phyloP scores from a whole-genome alignment of 2,888 invertebrate genomes.

The Pyrrhia umbra region DNA sequence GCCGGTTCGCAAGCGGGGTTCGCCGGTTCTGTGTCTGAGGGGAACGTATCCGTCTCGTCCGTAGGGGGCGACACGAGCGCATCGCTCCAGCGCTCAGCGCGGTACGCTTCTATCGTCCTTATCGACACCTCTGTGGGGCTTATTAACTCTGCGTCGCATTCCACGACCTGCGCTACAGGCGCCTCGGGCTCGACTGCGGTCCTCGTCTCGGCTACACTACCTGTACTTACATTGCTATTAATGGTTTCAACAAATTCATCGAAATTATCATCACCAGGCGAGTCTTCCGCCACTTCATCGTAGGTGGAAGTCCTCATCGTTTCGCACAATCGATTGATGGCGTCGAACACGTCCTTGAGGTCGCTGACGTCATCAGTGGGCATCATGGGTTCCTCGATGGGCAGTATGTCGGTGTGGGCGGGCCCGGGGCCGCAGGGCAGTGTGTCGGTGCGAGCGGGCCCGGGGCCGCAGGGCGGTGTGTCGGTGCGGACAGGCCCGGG shows the following conservation, averaged over 20 bases:
- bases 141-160: slow-evolving; percentile 62
- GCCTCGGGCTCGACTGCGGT: slow-evolving; percentile 37
- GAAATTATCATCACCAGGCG: slow-evolving; percentile 20
- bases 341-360: slow-evolving; percentile 86
- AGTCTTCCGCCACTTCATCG: slow-evolving; percentile 61
- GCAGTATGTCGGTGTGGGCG: slow-evolving; percentile 63
- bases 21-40: slow-evolving; percentile 70
- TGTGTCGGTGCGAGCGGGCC: no score
- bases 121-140: slow-evolving; percentile 73
- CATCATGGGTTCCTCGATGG: slow-evolving; percentile 75
- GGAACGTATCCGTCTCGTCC: slow-evolving; percentile 65
- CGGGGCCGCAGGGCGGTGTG: slow-evolving; percentile 38
- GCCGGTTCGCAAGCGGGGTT: slow-evolving; percentile 68
- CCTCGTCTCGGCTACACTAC: slow-evolving; percentile 28
- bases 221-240: slow-evolving; percentile 25
- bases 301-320: slow-evolving; percentile 84
- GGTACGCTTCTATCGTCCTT: slow-evolving; percentile 67
- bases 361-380: slow-evolving; percentile 83
- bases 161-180: slow-evolving; percentile 45
- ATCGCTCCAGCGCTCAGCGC: slow-evolving; percentile 73
- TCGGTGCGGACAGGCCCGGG: slow-evolving; percentile 65
- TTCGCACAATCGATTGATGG: slow-evolving; percentile 86
- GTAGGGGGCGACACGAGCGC: slow-evolving; percentile 71
- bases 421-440: no score
- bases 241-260: slow-evolving; percentile 40